phyloP scores from a whole-genome alignment of 2,797 vertebrate species.

The Lepus townsendii region DNA sequence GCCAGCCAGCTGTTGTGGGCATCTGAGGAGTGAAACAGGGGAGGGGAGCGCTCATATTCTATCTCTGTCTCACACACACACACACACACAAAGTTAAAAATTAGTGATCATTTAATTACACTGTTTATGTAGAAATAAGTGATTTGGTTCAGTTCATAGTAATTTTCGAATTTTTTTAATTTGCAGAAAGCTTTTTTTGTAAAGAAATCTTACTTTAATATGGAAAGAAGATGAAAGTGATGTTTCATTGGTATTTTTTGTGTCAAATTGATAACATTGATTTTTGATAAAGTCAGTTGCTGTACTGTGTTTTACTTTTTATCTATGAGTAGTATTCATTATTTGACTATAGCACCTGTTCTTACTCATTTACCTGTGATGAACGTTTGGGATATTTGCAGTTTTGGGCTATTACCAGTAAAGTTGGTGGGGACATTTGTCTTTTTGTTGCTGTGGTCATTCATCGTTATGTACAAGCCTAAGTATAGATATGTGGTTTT shows the following conservation, averaged over 20 bases:
- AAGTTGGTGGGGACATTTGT: not conserved
- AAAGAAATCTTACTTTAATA: not conserved
- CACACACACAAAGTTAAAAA: too few species aligned
- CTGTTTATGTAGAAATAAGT: not conserved
- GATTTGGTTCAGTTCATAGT: slow-evolving; percentile 1
- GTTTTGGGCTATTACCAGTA: not conserved
- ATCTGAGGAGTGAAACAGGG: too few species aligned
- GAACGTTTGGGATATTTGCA: not conserved
- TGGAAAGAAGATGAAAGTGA: not conserved
- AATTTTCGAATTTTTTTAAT: not conserved
- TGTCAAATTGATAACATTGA: not conserved
- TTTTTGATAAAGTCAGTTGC: not conserved
- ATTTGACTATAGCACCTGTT: not conserved
- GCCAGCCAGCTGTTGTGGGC: too few species aligned
- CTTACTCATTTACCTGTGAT: not conserved
- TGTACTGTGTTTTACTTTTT: not conserved
- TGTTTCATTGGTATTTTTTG: not conserved
- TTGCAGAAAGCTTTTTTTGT: not conserved
- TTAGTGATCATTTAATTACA: not conserved
- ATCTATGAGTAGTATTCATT: not conserved
- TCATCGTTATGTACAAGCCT: not conserved
- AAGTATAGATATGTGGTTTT: not conserved
- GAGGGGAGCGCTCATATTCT: too few species aligned
- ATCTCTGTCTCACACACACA: too few species aligned
- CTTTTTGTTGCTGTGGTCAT: not conserved